Evolutionary conservation across 2,797 vertebrate genomes (phyloP).

Genomic region (Gallinago solitaria): DNA sequence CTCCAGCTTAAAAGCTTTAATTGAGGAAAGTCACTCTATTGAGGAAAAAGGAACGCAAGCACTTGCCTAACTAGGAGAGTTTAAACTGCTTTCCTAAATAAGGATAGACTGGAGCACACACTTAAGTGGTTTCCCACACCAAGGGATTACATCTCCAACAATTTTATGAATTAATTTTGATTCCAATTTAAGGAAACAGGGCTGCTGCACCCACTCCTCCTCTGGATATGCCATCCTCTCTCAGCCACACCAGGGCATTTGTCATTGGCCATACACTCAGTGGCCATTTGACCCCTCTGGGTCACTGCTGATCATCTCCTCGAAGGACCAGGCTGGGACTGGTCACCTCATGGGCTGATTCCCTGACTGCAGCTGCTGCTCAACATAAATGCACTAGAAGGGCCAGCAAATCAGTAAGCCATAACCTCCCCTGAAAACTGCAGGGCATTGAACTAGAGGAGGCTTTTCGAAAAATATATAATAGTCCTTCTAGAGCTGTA

Average conservation of each 20-base stretch:
- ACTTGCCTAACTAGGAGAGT: not conserved
- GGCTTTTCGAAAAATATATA: not conserved
- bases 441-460: not conserved
- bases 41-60: not conserved
- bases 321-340: not conserved
- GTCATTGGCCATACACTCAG: fast-evolving
- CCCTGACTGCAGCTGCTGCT: not conserved
- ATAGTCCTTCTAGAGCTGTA: not conserved
- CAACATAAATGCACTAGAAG: not conserved
- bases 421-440: not conserved
- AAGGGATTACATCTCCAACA: not conserved
- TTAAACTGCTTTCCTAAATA: conserved; percentile 26
- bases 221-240: not conserved
- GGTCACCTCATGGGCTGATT: not conserved
- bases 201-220: not conserved
- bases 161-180: not conserved
- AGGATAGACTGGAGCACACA: not conserved
- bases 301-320: not conserved
- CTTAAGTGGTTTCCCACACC: not conserved
- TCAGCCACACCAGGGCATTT: not conserved
- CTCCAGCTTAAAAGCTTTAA: not conserved
- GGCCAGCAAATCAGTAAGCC: not conserved
- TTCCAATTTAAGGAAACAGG: not conserved
- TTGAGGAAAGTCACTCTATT: conserved; percentile 16
- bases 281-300: fast-evolving